Conservation (phyloP, 2,888 invertebrate species). For the Parthenolecanium corni region DNA sequence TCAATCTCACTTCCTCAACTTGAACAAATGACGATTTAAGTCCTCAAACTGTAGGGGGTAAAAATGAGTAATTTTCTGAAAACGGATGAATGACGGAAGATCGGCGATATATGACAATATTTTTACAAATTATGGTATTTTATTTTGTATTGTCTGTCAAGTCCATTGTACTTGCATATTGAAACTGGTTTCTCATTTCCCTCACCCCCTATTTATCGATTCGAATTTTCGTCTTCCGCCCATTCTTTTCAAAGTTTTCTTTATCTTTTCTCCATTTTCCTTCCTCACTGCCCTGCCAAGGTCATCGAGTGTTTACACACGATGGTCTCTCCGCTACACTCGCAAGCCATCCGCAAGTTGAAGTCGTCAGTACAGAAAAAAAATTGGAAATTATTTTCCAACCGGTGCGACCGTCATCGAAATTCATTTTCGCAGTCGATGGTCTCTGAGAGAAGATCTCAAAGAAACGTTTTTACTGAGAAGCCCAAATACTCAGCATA, state of each 20-base stretch:
- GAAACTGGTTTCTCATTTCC: slow-evolving; percentile 7
- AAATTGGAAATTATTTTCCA: no score
- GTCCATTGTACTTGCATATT: slow-evolving; percentile 11
- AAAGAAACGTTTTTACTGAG: not conserved
- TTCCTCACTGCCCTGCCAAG: not conserved
- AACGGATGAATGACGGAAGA: no score
- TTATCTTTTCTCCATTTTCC: not conserved
- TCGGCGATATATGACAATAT: no score
- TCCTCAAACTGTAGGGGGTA: no score
- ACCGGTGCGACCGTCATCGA: not conserved
- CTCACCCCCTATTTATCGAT: no score
- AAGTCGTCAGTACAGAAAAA: no score
- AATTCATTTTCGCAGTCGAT: slow-evolving; percentile 11
- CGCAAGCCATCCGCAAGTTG: not conserved
- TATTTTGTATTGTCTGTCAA: not conserved
- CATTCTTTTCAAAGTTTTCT: no score
- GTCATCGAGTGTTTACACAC: slow-evolving; percentile 24
- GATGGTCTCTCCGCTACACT: not conserved
- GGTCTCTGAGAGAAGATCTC: slow-evolving; percentile 7
- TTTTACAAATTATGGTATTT: no score
- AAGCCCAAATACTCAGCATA: no score
- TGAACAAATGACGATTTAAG: no score
- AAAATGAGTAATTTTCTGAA: no score
- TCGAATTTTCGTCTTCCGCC: not conserved
- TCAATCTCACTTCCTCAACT: no score